Evolutionary conservation across 2,113 vertebrate genomes (phyloP).

Genomic region (Sclerurus mexicanus): DNA sequence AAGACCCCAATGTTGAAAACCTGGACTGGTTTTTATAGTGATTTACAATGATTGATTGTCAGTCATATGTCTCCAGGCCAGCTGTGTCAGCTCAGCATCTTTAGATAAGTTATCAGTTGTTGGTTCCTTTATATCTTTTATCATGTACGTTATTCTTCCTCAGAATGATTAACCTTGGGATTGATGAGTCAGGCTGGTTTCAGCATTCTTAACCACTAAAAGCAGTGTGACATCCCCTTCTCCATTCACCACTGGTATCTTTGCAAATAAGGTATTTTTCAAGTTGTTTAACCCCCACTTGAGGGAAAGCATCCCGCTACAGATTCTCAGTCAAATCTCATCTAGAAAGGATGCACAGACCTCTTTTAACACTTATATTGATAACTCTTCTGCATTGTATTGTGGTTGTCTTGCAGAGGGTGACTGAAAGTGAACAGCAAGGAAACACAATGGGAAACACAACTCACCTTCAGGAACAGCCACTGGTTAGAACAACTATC

Average conservation of each 20-base stretch:
- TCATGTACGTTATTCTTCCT: neutral
- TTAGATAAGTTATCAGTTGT: neutral
- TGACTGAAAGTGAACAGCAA: neutral
- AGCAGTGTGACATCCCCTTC: neutral
- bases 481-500: neutral
- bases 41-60: neutral
- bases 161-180: neutral
- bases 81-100: neutral
- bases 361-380: neutral
- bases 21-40: neutral
- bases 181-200: neutral
- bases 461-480: neutral
- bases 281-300: neutral
- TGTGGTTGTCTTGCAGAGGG: neutral
- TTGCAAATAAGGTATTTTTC: neutral
- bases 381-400: neutral
- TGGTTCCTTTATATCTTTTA: neutral
- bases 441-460: neutral
- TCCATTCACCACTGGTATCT: neutral
- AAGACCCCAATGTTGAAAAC: neutral
- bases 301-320: neutral
- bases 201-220: neutral
- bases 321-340: neutral
- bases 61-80: neutral
- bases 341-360: neutral